Evolutionary conservation across 37 sponge, comb jelly and placozoan genomes (phyloP), one percentile per base, ranked within the genome.

Genomic region (Agelas oroides): DNA sequence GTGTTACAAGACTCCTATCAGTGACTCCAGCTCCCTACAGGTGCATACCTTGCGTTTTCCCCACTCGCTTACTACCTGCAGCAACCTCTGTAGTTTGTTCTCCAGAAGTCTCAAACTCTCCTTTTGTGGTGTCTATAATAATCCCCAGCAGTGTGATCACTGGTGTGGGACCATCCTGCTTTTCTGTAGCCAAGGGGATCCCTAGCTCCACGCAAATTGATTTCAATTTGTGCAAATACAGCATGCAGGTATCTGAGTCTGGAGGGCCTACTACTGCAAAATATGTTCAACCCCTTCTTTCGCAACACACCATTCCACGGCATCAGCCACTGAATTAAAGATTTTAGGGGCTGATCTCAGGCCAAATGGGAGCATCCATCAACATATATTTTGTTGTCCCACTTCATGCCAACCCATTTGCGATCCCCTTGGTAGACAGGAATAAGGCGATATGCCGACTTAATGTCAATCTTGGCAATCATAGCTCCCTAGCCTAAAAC

Each of bases 291-390:
- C 54, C 33, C 84, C 66, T 59, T 67, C 39, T 37, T 77, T 24
- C 0, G 17, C 38, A 8, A 37, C 28, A 71, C 56, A 74, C 82
- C 82, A 72, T 28, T 52, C 61, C 20, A 88, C 32, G 1, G 89
- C 76, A 32, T 88, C 83, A 1, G 89, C 89, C 35, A 88, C 33
- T 1, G 68, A 67, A 32, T 63, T 82, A 41, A 88, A 88, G 24
- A 88, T 73, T 41, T 75, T 76, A 14, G 89, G 89, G 8, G 89
- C 81, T 35, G 89, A 88, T 13, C 76, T 27, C 28, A 80, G 83
- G 11, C 87, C 87, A 28, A 86, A 86, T 14, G 87, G 87, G 19
- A 80, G 70, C 20, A 31, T 27, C 46, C 30, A 34, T 78, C 62
- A 5, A 67, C 79, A 78, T 33, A 78, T 23, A 78, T 21, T 20